These are phyloP conservation scores for Sycophila texana DNA, from an alignment of 2,888 invertebrate species.

Conservation along the genomic window DNA sequence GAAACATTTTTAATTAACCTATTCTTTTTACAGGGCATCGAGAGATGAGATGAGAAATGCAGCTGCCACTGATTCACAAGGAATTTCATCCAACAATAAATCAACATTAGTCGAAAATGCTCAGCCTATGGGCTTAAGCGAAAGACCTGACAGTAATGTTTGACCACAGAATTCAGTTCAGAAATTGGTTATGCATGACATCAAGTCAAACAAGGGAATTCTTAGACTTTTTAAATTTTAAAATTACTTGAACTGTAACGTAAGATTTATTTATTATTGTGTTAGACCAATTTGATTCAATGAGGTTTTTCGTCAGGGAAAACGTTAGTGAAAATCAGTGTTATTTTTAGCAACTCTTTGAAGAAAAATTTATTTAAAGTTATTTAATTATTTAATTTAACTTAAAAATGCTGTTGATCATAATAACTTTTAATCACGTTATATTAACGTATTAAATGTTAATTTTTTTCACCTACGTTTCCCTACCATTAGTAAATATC, in stretches of 20 bases:
- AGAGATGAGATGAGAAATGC: slow-evolving; percentile 87
- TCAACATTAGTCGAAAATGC: slow-evolving; percentile 89
- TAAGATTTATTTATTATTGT: slow-evolving; percentile 49
- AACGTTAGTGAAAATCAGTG: slow-evolving; percentile 27
- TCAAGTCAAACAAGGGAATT: slow-evolving; percentile 33
- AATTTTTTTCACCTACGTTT: slow-evolving; percentile 21
- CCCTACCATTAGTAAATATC: neutral
- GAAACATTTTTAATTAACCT: neutral
- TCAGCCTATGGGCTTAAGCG: slow-evolving; percentile 87
- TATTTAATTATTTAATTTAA: neutral
- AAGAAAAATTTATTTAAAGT: slow-evolving; percentile 9
- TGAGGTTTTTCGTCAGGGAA: slow-evolving; percentile 15
- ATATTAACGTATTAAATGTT: neutral
- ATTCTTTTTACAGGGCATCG: slow-evolving; percentile 81
- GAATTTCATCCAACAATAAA: slow-evolving; percentile 79
- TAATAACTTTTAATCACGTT: neutral
- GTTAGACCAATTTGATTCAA: slow-evolving; percentile 31
- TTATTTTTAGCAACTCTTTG: slow-evolving; percentile 12
- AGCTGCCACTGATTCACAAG: slow-evolving; percentile 76
- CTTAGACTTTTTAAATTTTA: slow-evolving; percentile 41
- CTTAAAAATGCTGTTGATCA: too few relatives aligned
- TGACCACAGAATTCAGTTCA: slow-evolving; percentile 72
- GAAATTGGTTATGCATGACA: slow-evolving; percentile 33
- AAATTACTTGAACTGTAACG: slow-evolving; percentile 45
- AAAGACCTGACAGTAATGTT: slow-evolving; percentile 83